These are phyloP conservation scores for Zhengitettix transpicula DNA, from an alignment of 2,888 invertebrate genomes.

Conservation along the genomic window DNA sequence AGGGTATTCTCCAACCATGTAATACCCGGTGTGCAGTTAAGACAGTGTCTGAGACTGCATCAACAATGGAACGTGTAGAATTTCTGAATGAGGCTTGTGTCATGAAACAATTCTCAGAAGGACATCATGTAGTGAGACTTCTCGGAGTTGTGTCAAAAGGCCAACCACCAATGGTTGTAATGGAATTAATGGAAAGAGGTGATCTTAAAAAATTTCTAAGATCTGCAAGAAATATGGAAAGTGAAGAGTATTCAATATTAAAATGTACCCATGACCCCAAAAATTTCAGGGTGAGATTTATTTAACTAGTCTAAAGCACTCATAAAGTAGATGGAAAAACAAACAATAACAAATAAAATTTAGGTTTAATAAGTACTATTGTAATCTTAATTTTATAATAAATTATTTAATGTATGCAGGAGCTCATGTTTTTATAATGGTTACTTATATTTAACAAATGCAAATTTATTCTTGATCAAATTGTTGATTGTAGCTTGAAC, in stretches of 20 bases:
- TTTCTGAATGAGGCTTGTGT: constrained; percentile 55
- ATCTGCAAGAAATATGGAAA: constrained; percentile 27
- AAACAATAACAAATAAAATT: too few relatives aligned
- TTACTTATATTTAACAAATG: too few relatives aligned
- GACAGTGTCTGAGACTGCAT: constrained; percentile 42
- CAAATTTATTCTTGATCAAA: too few relatives aligned
- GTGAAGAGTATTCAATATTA: not conserved
- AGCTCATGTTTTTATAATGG: too few relatives aligned
- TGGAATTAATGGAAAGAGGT: constrained; percentile 63
- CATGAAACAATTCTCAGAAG: constrained; percentile 49
- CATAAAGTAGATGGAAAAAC: too few relatives aligned
- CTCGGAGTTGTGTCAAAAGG: constrained; percentile 54
- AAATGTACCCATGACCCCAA: too few relatives aligned
- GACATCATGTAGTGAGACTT: constrained; percentile 50
- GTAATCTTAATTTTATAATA: too few relatives aligned
- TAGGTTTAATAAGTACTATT: too few relatives aligned
- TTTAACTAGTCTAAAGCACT: too few relatives aligned
- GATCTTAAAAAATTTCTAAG: constrained; percentile 51
- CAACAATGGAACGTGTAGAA: constrained; percentile 35
- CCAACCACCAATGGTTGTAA: constrained; percentile 51
- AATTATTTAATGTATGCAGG: too few relatives aligned
- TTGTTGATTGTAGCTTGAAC: too few relatives aligned
- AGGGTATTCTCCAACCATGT: constrained; percentile 32
- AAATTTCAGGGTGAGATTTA: too few relatives aligned
- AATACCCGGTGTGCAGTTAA: constrained; percentile 38